phyloP scores from a whole-genome alignment of 2,888 invertebrate genomes.

The Cremastinae sp. region DNA sequence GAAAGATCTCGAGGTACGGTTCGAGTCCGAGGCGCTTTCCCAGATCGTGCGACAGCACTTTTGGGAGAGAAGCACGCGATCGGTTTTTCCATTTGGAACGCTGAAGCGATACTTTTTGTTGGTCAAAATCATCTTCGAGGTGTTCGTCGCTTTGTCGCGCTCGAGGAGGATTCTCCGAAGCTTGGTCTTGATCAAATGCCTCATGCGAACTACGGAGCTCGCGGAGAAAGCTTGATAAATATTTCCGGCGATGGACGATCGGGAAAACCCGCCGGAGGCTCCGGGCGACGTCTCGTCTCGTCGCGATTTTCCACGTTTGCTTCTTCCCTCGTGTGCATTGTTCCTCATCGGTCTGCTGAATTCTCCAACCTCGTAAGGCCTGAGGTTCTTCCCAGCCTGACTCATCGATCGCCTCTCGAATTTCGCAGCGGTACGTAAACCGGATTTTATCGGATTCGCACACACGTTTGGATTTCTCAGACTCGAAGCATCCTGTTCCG shows the following conservation, averaged over 20 bases:
- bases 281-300: conserved; percentile 4
- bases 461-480: conserved; percentile 51
- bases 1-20: conserved; percentile 28
- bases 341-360: conserved; percentile 5
- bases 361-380: conserved; percentile 16
- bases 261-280: conserved; percentile 20
- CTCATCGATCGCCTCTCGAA: conserved; percentile 27
- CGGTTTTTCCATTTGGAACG: conserved; percentile 60
- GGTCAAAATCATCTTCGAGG: conserved; percentile 61
- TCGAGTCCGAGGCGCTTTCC: conserved; percentile 51
- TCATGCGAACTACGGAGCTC: conserved; percentile 66
- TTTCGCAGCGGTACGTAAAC: conserved; percentile 23
- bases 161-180: conserved; percentile 64
- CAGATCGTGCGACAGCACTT: conserved; percentile 50
- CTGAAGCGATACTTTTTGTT: conserved; percentile 63
- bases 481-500: conserved; percentile 10
- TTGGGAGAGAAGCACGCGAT: conserved; percentile 1
- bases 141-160: conserved; percentile 63
- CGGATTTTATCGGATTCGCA: conserved; percentile 43
- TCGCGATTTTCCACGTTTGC: background rate
- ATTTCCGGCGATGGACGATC: conserved; percentile 18
- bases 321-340: background rate
- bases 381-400: background rate
- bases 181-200: conserved; percentile 67
- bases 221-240: conserved; percentile 59